Base-by-base conservation (phyloP, 2,888 invertebrate species). In the Prenolepis imparis region DNA sequence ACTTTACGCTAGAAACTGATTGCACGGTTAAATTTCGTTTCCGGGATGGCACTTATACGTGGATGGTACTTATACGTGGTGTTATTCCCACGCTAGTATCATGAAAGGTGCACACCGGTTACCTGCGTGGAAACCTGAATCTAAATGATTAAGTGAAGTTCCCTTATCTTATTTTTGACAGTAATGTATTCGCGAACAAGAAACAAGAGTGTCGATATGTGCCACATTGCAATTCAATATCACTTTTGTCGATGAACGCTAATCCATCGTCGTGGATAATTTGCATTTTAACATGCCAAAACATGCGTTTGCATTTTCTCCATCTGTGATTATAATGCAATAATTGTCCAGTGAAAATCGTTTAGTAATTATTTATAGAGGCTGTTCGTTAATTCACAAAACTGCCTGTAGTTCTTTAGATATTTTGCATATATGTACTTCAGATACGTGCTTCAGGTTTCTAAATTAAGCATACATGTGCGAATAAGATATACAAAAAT, bases 51-150 rank as follows among this genome's bases (percentile, higher is more conserved):
- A 28, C 18, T 4, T n/a, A 48, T 28, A 9, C 24, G n/a, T 24
- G 32, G 15, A n/a, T n/a, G n/a, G n/a, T n/a, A n/a, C n/a, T n/a
- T 48, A 48, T 24, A 9, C 24, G n/a, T 24, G 32, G 15, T 21
- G 32, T 74, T 74, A 55, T 77, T 68, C 77, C 68, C 77, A 77
- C 28, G 77, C 55, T 28, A 48, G 63, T 63, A 32, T 59, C 32
- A 21, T 24, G 32, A 28, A 63, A 74, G 28, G 21, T 15, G 15
- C 18, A 11, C 8, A 11, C 21, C 15, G 64, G 32, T 32, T 74
- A 64, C 21, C 74, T 11, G 15, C 32, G 32, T 39, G 41, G n/a
- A 39, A 55, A 32, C 39, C 24, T 48, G 44, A 74, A 21, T 74
- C 48, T 48, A n/a, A 48, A 48, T 39, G 24, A 75, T 67, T 28